Base-by-base conservation (phyloP, 2,888 invertebrate species). In the Hydroisotoma schaefferi region DNA sequence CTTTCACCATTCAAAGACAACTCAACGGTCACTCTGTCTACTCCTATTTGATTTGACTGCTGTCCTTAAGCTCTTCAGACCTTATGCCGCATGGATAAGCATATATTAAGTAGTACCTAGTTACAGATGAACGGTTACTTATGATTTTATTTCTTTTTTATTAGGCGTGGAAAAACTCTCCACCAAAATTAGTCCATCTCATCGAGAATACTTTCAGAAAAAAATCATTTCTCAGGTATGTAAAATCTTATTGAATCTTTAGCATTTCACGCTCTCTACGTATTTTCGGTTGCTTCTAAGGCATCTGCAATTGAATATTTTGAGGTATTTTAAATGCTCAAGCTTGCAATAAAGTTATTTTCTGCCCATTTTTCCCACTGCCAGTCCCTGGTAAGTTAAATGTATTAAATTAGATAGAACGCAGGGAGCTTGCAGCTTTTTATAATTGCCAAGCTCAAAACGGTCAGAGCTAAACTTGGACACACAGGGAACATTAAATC, bases 151-250 rank as follows among this genome's bases (percentile, higher is more conserved):
- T 33, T 55, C 47, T 54, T 5, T 27, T n/a, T 46, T 49, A 49
- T 33, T 38, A 63, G 63, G 43, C 22, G 47, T 63, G 40, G 49
- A 46, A n/a, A 63, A 55, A 28, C 56, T 63, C 28, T 40, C 54
- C 37, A 12, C 44, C 10, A 56, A 49, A 56, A 49, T 59, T 44
- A 26, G 57, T 27, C 23, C 3, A n/a, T 22, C 22, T 43, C 43
- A 44, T 29, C 43, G 56, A 54, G 59, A 57, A 54, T 26, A 54
- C 49, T 56, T 63, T 27, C 43, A 59, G 18, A 33, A 59, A 49
- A 46, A 59, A 18, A 59, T 63, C 49, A 52, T 55, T 52, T 51
- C 38, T 40, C 63, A 63, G 59, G 63, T 63, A 63, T 59, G 59
- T 5, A 59, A 58, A 55, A 43, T 40, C 20, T 5, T 40, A 18